These are phyloP conservation scores for Sorex araneus DNA, from an alignment of 2,113 vertebrate genomes.

Conservation along the genomic window DNA sequence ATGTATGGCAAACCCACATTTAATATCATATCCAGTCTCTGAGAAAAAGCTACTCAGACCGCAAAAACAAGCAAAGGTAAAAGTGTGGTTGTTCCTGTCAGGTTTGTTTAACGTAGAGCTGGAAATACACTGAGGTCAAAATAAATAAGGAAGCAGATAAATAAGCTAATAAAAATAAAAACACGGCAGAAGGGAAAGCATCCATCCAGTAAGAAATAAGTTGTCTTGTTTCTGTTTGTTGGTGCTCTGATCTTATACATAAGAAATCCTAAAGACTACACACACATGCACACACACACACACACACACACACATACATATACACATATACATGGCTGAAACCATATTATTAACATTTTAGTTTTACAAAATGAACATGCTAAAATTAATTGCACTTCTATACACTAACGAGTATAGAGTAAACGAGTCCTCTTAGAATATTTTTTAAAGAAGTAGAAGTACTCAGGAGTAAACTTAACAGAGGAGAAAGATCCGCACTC, in stretches of 20 bases:
- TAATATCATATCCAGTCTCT: not conserved
- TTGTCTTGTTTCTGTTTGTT: not conserved
- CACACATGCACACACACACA: too few relatives aligned
- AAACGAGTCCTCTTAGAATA: not conserved
- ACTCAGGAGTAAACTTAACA: not conserved
- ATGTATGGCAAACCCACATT: not conserved
- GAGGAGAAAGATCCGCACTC: not conserved
- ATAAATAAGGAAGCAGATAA: not conserved
- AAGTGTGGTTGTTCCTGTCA: not conserved
- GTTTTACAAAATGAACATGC: not conserved
- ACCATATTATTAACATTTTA: not conserved
- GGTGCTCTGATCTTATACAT: not conserved
- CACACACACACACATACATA: too few relatives aligned
- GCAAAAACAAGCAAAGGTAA: not conserved
- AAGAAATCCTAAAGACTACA: not conserved
- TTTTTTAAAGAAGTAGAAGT: not conserved
- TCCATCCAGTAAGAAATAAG: too few relatives aligned
- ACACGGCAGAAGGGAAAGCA: not conserved
- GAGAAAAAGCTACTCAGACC: not conserved
- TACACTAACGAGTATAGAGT: not conserved
- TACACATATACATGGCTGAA: not conserved
- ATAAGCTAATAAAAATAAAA: not conserved
- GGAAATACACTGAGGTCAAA: too few relatives aligned
- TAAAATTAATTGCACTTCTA: not conserved
- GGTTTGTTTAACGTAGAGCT: not conserved